A percentile compares a stretch with the other conserved stretches of the same genome.
Evolutionary conservation across 2,113 vertebrate genomes (phyloP).

Genomic region (Acanthisitta chloris): DNA sequence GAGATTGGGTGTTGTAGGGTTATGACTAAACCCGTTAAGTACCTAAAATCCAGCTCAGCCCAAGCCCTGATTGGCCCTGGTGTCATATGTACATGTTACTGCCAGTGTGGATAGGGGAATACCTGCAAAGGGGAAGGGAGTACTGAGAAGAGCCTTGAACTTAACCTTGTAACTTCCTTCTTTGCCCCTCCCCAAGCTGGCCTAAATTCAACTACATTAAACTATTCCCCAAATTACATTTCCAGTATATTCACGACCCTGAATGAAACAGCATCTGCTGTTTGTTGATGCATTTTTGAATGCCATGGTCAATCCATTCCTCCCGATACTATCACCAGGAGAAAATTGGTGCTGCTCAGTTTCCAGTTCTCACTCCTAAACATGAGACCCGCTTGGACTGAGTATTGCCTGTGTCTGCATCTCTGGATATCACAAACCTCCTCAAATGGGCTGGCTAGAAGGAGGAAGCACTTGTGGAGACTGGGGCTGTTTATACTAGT

Average conservation of each 20-base stretch:
- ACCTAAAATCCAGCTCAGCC: not conserved
- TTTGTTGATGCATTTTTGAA: not conserved
- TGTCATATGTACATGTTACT: rapidly evolving
- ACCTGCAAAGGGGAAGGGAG: not conserved
- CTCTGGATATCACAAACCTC: not conserved
- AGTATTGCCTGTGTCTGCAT: not conserved
- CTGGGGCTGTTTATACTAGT: not conserved
- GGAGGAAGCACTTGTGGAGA: not conserved
- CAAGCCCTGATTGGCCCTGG: not conserved
- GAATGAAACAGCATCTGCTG: not conserved
- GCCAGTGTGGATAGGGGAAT: not conserved
- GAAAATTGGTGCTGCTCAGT: not conserved
- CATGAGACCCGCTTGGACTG: not conserved
- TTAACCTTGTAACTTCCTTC: not conserved
- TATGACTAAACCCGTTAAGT: not conserved
- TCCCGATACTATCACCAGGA: not conserved
- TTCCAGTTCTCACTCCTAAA: not conserved
- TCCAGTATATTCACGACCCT: not conserved
- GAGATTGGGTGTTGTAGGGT: not conserved
- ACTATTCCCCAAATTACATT: not conserved
- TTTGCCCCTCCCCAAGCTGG: not conserved
- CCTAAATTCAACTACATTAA: not conserved
- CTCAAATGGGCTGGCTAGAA: not conserved
- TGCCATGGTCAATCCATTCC: not conserved
- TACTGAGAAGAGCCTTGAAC: not conserved